A percentile compares a stretch with the other conserved stretches of the same genome.
Evolutionary conservation across 2,888 invertebrate species (phyloP).

Genomic region (Polia nebulosa): DNA sequence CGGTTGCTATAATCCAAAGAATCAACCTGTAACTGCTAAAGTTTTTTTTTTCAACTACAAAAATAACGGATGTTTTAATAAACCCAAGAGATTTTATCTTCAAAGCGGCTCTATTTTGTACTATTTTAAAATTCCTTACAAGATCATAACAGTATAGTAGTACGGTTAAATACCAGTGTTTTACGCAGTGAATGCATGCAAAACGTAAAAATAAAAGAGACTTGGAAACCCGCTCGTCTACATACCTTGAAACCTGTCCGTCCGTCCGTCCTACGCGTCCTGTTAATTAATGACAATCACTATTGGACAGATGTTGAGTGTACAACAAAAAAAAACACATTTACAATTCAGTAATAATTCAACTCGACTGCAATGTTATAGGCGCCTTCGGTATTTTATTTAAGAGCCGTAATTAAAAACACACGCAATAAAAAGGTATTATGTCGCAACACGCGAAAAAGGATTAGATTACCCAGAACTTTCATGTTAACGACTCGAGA

Average conservation of each 20-base stretch:
- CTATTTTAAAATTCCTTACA: conserved; percentile 54
- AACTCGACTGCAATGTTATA: conserved; percentile 10
- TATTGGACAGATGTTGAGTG: conserved; percentile 69
- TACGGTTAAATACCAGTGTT: conserved; percentile 59
- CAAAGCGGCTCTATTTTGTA: conserved; percentile 40
- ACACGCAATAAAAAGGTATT: neutral
- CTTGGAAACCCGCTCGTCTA: conserved; percentile 61
- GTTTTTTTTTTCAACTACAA: conserved; percentile 12
- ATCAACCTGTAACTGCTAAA: conserved; percentile 14
- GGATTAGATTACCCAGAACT: conserved; percentile 40
- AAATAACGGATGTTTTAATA: conserved; percentile 47
- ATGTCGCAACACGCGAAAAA: conserved; percentile 30
- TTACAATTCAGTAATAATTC: conserved; percentile 38
- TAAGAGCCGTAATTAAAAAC: conserved; percentile 29
- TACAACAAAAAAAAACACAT: conserved; percentile 24
- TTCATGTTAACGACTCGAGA: conserved; percentile 46
- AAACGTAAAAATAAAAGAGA: conserved; percentile 47
- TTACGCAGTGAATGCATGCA: conserved; percentile 57
- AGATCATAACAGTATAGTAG: conserved; percentile 63
- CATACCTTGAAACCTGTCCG: conserved; percentile 73
- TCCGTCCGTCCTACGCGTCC: conserved; percentile 69
- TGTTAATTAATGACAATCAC: conserved; percentile 76
- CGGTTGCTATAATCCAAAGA: neutral
- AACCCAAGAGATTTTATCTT: conserved; percentile 38
- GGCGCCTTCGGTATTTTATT: conserved; percentile 15